A percentile compares a stretch with the other conserved stretches of the same genome.
Evolutionary conservation across 2,797 vertebrate genomes (phyloP).

Genomic region (Coregonus suidteri): DNA sequence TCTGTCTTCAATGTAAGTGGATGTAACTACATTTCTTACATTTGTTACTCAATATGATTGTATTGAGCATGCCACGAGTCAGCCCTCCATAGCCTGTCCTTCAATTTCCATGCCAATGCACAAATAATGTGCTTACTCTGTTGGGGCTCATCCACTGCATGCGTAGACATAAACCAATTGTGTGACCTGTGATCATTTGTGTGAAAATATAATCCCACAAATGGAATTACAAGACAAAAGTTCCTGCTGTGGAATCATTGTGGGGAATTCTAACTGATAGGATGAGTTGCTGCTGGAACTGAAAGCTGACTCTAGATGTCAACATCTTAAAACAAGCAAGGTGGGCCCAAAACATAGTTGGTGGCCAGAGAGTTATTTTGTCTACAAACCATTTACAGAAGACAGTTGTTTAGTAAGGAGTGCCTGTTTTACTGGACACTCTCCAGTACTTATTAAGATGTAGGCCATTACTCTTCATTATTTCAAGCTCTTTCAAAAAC

Average conservation of each 20-base stretch:
- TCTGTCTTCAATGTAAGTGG: constrained; percentile 90
- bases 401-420: constrained; percentile 57
- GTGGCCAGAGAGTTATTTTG: constrained; percentile 39
- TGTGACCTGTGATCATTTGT: not conserved
- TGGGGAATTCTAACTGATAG: not conserved
- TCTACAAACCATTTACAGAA: constrained; percentile 54
- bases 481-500: not conserved
- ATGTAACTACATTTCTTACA: constrained; percentile 3
- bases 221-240: constrained; percentile 4
- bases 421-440: constrained; percentile 54
- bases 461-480: constrained; percentile 2
- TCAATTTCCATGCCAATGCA: not conserved
- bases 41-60: constrained; percentile 2
- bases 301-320: constrained; percentile 20
- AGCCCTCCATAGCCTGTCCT: not conserved
- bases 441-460: constrained; percentile 21
- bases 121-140: not conserved
- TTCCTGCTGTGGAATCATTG: constrained; percentile 12
- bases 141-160: not conserved
- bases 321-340: constrained; percentile 25
- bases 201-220: not conserved
- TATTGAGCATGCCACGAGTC: constrained; percentile 6
- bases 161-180: not conserved
- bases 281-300: not conserved
- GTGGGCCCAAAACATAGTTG: constrained; percentile 31